phyloP scores from a whole-genome alignment of 1,140 invertebrate genomes.

The Ridgeia piscesae region DNA sequence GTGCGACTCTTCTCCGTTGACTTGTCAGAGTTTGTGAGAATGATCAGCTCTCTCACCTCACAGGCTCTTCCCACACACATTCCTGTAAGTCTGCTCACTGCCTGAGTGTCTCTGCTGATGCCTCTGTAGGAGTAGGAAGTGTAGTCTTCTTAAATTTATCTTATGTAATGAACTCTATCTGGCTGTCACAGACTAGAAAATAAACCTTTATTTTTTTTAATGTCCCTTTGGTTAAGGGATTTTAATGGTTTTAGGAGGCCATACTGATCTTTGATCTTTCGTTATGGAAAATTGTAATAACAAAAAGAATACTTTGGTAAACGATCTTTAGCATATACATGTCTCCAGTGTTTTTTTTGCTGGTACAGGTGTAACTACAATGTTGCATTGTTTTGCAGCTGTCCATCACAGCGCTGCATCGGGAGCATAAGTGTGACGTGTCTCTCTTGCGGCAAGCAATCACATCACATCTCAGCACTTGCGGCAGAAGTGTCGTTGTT shows the following conservation, averaged over 20 bases:
- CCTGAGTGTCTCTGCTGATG: not conserved
- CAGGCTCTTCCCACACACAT: constrained; percentile 34
- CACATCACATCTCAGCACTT: constrained; percentile 48
- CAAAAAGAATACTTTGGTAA: no score
- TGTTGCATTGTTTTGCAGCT: constrained; percentile 23
- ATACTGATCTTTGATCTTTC: no score
- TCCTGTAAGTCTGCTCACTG: constrained; percentile 24
- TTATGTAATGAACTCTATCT: no score
- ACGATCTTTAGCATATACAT: not conserved
- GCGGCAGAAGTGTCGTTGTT: constrained; percentile 42
- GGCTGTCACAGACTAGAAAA: no score
- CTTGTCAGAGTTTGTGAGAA: constrained; percentile 34
- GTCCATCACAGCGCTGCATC: constrained; percentile 41
- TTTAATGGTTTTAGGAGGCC: no score
- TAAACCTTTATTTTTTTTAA: no score
- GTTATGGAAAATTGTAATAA: no score
- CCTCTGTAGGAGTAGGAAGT: not conserved
- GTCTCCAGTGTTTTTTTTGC: no score
- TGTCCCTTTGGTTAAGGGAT: no score
- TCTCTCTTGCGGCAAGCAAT: constrained; percentile 42
- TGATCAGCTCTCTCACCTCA: constrained; percentile 39
- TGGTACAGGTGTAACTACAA: not conserved
- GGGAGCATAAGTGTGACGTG: constrained; percentile 37
- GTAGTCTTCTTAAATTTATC: no score
- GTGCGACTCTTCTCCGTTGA: constrained; percentile 34